Evolutionary conservation across 2,113 vertebrate genomes (phyloP), one percentile per base, ranked within the genome.

Genomic region (Syrmaticus mikado): DNA sequence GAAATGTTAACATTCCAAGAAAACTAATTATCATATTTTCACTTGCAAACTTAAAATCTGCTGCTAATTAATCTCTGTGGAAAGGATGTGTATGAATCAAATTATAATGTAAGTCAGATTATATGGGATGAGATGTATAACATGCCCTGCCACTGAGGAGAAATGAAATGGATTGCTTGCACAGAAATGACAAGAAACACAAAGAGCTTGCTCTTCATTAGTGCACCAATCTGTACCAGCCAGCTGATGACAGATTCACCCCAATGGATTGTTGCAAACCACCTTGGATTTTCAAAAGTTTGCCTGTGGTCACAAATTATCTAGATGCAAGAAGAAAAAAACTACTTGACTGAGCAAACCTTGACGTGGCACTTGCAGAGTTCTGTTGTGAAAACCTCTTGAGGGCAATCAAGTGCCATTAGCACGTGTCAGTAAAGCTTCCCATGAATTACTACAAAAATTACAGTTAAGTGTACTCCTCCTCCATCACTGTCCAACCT

Each of bases 381-480:
- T 97, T 97, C 96, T 97, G 96, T 97, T 98, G 97, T 97, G 93
- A 98, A 99, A 98, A 98, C 97, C 98, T 98, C 98, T 98, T 97
- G 96, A 97, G 97, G 98, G 97, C 97, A 97, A 97, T 96, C 94
- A 96, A 95, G 96, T 96, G 94, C 98, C 97, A 98, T 98, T 98
- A 98, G 96, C 97, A 97, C 97, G 96, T 98, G 97, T 98, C 98
- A 98, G 81, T 89, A 97, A 97, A 98, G 97, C 93, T 97, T 97
- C 96, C 95, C 85, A 91, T 97, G 97, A 98, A 98, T 97, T 97
- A 96, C 96, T 90, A 94, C 82, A 94, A 97, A 97, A 98, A 97
- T 97, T 98, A 97, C 95, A 97, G 96, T 87, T 96, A 95, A 96
- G 88, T 74, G 70, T 66, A 48, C 38, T 95, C 87, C 95, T 95